Evolutionary conservation across 2,888 invertebrate species (phyloP), one percentile per base, ranked within the genome.

Genomic region (Lithophane ornitopus): DNA sequence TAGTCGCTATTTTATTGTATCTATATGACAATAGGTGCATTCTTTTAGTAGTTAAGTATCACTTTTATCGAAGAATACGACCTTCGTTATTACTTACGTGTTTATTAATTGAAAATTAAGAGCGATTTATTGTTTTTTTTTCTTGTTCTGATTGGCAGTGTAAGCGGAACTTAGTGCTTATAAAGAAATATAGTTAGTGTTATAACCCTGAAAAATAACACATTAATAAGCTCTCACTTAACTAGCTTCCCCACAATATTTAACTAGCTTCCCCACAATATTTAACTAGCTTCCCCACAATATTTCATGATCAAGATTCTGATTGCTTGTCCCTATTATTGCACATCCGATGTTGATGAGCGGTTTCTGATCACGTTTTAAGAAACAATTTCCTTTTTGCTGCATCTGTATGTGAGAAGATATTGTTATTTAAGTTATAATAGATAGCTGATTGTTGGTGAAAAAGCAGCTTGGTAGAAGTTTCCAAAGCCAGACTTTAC

Each of bases 331-430:
- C 44, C 41, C 8, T 74, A 68, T 70, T 81, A 76, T 41, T 46
- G 46, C n/a, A 49, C 85, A 73, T 86, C 84, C 86, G 81, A 46
- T 66, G 65, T 56, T 86, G 85, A 86, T 85, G 86, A 85, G 72
- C 26, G 4, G 11, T 59, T 69, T 72, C 66, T 70, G 77, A 74
- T 58, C 86, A 80, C 80, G 78, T 70, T 69, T 72, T 46, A 54
- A 62, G 22, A 44, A 78, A 69, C 65, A 44, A 66, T 82, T 69
- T 72, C 34, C 59, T 70, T 0, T 34, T 41, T 22, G 26, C 16
- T 63, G 44, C 46, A 66, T 74, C 59, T 41, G 46, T 80, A 46
- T 28, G 22, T 73, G 2, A 22, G 44, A 39, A n/a, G 26, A 61
- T 19, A n/a, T 63, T 44, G 14, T 34, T 56, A 62, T 49, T 49